These are phyloP conservation scores for Lathronympha strigana DNA, from an alignment of 2,888 invertebrate species.

Conservation along the genomic window DNA sequence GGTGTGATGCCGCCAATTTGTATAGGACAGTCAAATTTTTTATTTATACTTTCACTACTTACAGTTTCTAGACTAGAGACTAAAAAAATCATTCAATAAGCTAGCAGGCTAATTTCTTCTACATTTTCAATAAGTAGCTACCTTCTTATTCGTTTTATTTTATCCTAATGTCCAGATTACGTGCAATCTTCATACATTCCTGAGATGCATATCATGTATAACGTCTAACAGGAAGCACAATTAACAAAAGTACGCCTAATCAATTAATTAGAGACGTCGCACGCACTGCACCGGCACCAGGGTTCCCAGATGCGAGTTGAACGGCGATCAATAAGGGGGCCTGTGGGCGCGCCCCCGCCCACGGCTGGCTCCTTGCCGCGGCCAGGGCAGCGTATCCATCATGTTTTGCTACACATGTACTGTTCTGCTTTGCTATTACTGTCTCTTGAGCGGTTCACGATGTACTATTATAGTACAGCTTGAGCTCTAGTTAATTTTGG, in stretches of 20 bases:
- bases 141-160: no score
- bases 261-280: slow-evolving; percentile 63
- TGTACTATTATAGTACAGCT: no score
- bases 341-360: slow-evolving; percentile 50
- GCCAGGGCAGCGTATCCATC: slow-evolving; percentile 22
- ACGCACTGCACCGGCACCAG: slow-evolving; percentile 68
- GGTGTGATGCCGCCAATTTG: no score
- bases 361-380: slow-evolving; percentile 45
- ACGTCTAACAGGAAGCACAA: background rate
- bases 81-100: no score
- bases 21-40: no score
- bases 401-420: slow-evolving; percentile 13
- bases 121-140: no score
- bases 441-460: slow-evolving; percentile 4
- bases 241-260: slow-evolving; percentile 19
- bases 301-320: slow-evolving; percentile 54
- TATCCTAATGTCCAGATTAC: background rate
- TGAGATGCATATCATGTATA: background rate
- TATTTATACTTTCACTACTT: no score
- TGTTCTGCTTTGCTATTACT: slow-evolving; percentile 10
- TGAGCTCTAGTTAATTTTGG: slow-evolving; percentile 3
- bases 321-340: slow-evolving; percentile 57
- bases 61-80: no score
- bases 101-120: no score
- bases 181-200: no score